Evolutionary conservation across 2,797 vertebrate species (phyloP).

Genomic region (Adrianichthys oophorus): DNA sequence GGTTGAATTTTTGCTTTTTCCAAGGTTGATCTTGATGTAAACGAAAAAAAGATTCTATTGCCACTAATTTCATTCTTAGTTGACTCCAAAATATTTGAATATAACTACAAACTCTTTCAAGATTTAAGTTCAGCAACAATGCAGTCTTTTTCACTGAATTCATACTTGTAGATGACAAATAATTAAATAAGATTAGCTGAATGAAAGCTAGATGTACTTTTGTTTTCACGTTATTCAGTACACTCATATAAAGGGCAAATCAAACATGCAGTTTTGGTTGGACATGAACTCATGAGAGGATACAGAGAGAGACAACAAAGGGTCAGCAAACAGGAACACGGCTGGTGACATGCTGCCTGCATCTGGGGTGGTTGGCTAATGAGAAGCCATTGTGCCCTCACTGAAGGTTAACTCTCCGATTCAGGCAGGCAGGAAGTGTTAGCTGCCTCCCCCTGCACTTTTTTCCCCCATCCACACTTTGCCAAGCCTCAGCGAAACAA

Average conservation of each 20-base stretch:
- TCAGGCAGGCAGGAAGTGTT: conserved; percentile 74
- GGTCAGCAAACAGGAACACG: conserved; percentile 60
- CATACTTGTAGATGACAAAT: too few relatives aligned
- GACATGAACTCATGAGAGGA: conserved; percentile 34
- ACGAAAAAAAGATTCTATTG: too few relatives aligned
- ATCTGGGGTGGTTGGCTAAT: conserved; percentile 64
- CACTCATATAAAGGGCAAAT: conserved; percentile 7
- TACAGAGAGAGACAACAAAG: conserved; percentile 38
- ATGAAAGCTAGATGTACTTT: not conserved
- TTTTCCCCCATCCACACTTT: conserved; percentile 63
- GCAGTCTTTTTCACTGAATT: too few relatives aligned
- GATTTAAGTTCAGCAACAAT: too few relatives aligned
- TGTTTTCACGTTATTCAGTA: not conserved
- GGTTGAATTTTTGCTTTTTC: too few relatives aligned
- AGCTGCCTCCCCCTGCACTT: conserved; percentile 73
- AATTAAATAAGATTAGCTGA: too few relatives aligned
- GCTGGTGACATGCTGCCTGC: conserved; percentile 63
- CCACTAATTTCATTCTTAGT: too few relatives aligned
- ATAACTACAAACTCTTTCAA: too few relatives aligned
- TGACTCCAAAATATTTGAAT: too few relatives aligned
- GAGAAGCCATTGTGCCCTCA: conserved; percentile 69
- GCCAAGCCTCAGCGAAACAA: conserved; percentile 75
- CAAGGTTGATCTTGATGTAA: too few relatives aligned
- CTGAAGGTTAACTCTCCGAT: conserved; percentile 74
- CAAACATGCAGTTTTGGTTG: conserved; percentile 20